Evolutionary conservation across 2,888 invertebrate species (phyloP), one percentile per base, ranked within the genome.

Genomic region (Embidobia sp.): DNA sequence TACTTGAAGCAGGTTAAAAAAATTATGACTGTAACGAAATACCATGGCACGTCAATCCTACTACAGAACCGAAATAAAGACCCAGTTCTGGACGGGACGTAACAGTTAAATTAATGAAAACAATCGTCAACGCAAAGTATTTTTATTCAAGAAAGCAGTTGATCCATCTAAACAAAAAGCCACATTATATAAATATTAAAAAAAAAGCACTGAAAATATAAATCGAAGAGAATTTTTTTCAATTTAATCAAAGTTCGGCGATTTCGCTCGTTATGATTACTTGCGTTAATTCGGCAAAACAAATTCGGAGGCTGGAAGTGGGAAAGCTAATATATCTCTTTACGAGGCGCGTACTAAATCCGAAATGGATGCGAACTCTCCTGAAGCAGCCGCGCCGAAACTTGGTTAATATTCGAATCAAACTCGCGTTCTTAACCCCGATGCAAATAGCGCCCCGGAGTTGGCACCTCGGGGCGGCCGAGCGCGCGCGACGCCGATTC

Each of bases 331-430:
- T 63, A 63, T 22, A n/a, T n/a, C 40, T 7, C n/a, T 55, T 55
- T 55, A 37, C 40, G 40, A 55, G n/a, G 7, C 22, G 13, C 10
- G 46, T 46, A 61, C 10, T 61, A 61, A 63, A 49, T 51, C 42
- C 31, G 2, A 48, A 27, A 7, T 10, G 27, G 35, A 26, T 10
- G 13, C 10, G 11, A 10, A 44, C 22, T 8, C 35, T 61, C 35
- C 40, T 53, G 53, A 64, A 53, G 22, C 35, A 55, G 66, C 53
- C 42, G 42, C 33, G 19, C 18, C 31, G 19, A 55, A 55, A 66
- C 26, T 66, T 46, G 66, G 42, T 66, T 55, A 66, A 66, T 66
- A 55, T 44, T 35, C 44, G 46, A 66, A 55, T 46, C 46, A 63
- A 49, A 63, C 29, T 37, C 10, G 31, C 37, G 53, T 53, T 55